A percentile compares a stretch with the other conserved stretches of the same genome.
phyloP scores from a whole-genome alignment of 2,113 vertebrate species.

The Hypocryptadius cinnamomeus region DNA sequence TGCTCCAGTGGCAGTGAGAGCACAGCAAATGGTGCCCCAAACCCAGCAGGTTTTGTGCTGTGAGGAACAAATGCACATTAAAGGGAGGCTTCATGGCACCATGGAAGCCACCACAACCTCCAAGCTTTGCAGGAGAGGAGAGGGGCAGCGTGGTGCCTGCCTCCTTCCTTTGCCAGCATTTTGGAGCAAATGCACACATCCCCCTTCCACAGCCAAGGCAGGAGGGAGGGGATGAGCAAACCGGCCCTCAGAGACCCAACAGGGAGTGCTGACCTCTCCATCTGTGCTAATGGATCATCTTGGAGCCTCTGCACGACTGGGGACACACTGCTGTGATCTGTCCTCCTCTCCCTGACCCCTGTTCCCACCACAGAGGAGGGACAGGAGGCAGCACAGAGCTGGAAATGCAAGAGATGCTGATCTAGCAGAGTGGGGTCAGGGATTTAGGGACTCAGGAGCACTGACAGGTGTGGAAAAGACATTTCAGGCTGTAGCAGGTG shows the following conservation, averaged over 20 bases:
- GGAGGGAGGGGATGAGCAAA: neutral
- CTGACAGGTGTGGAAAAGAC: neutral
- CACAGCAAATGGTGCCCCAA: neutral
- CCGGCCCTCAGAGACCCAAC: neutral
- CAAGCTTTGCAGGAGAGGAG: neutral
- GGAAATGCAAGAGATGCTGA: neutral
- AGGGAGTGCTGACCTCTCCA: neutral
- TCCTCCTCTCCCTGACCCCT: neutral
- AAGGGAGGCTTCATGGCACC: neutral
- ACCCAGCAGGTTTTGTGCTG: neutral
- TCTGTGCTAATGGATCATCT: neutral
- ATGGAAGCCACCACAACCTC: neutral
- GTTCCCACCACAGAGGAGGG: neutral
- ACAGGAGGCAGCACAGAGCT: neutral
- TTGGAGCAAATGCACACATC: neutral
- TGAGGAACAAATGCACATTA: neutral
- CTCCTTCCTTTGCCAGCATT: neutral
- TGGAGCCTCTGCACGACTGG: neutral
- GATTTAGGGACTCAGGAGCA: neutral
- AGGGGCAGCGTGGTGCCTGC: rapidly evolving
- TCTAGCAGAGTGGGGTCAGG: neutral
- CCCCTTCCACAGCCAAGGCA: neutral
- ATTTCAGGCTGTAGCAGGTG: neutral
- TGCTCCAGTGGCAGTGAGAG: neutral
- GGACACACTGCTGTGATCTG: neutral